Conservation (phyloP, 2,797 vertebrate genomes). For the Mus spretus region DNA sequence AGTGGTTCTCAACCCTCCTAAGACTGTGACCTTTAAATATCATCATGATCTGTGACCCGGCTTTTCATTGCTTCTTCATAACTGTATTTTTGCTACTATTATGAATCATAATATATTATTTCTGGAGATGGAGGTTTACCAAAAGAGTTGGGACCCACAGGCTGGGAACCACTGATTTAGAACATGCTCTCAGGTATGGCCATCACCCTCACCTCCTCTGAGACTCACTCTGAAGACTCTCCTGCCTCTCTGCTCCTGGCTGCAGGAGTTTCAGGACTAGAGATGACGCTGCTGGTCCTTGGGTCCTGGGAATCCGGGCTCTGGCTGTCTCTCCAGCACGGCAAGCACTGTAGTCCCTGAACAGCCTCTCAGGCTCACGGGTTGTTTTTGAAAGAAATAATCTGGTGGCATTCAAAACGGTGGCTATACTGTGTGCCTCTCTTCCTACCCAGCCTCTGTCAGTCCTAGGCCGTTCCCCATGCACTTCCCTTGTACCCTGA, state of each 20-base stretch:
- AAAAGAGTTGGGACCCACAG: neutral
- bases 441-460: neutral
- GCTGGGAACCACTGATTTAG: neutral
- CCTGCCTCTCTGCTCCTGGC: neutral
- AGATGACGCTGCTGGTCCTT: neutral
- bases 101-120: neutral
- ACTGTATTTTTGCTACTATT: neutral
- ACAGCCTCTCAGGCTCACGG: neutral
- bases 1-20: neutral
- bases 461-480: rapidly evolving
- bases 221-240: no score
- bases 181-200: neutral
- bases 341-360: neutral
- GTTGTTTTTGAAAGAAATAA: neutral
- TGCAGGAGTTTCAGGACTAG: neutral
- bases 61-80: neutral
- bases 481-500: neutral
- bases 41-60: neutral
- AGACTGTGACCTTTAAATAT: neutral
- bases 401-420: no score
- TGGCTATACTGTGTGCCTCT: neutral
- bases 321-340: neutral
- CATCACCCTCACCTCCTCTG: neutral
- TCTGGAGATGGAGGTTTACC: neutral
- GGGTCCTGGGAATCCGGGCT: neutral